These are phyloP conservation scores for Crossaster papposus DNA, from an alignment of 53 echinoderm and acorn worm species.

Conservation along the genomic window DNA sequence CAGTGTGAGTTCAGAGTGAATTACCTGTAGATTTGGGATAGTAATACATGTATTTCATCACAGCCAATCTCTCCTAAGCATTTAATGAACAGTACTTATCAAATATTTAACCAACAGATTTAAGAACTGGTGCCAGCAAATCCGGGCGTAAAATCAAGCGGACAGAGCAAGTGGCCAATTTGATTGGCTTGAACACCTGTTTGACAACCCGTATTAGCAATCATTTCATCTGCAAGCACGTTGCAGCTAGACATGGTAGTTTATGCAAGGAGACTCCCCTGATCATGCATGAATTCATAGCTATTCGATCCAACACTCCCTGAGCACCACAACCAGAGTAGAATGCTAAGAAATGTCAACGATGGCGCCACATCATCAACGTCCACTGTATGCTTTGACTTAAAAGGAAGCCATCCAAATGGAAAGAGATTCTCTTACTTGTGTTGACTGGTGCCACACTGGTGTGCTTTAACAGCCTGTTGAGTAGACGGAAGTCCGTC, in stretches of 20 bases:
- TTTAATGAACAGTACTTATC: conserved; percentile 19
- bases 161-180: conserved; percentile 11
- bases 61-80: neutral
- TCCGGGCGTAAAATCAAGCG: conserved; percentile 51
- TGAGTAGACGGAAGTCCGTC: conserved; percentile 50
- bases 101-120: conserved; percentile 43
- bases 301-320: conserved; percentile 55
- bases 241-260: conserved; percentile 17
- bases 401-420: neutral
- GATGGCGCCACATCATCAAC: conserved; percentile 37
- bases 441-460: conserved; percentile 11
- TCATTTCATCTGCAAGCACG: conserved; percentile 41
- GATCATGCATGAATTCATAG: conserved; percentile 60
- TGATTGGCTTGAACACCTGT: conserved; percentile 43
- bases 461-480: conserved; percentile 50
- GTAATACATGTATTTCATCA: neutral
- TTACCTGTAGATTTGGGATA: neutral
- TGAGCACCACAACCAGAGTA: conserved; percentile 27
- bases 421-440: conserved; percentile 15
- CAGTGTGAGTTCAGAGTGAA: neutral
- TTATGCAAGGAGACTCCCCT: conserved; percentile 19
- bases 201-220: conserved; percentile 20
- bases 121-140: conserved; percentile 42
- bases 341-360: conserved; percentile 22
- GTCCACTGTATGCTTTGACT: conserved; percentile 14